phyloP scores from a whole-genome alignment of 2,113 vertebrate genomes.

The Notiomystis cincta region DNA sequence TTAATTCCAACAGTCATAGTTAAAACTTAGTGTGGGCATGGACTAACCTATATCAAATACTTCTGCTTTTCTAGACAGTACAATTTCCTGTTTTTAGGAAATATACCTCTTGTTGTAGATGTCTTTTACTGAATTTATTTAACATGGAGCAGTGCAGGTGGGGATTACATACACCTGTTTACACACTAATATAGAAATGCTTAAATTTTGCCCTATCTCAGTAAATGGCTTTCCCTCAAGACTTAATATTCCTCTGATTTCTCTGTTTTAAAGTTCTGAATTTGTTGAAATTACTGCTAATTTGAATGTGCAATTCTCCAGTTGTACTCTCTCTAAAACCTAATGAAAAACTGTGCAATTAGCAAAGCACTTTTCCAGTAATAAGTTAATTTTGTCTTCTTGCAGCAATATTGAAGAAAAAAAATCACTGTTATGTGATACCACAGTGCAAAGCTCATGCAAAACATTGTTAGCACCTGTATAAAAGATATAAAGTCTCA shows the following conservation, averaged over 20 bases:
- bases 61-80: background rate
- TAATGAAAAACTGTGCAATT: background rate
- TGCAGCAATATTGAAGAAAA: background rate
- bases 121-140: background rate
- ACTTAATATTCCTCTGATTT: background rate
- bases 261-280: background rate
- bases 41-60: background rate
- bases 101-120: background rate
- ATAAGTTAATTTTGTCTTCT: background rate
- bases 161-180: background rate
- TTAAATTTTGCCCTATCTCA: background rate
- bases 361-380: background rate
- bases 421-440: background rate
- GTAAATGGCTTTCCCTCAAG: background rate
- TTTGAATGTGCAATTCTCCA: background rate
- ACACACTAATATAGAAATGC: background rate
- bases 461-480: background rate
- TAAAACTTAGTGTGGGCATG: background rate
- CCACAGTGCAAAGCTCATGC: background rate
- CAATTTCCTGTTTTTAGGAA: background rate
- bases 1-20: background rate
- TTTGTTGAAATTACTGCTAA: background rate
- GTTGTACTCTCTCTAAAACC: background rate
- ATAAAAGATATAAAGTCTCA: background rate
- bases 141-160: background rate